phyloP scores from a whole-genome alignment of 2,888 invertebrate genomes.

The Cataglyphis livida region DNA sequence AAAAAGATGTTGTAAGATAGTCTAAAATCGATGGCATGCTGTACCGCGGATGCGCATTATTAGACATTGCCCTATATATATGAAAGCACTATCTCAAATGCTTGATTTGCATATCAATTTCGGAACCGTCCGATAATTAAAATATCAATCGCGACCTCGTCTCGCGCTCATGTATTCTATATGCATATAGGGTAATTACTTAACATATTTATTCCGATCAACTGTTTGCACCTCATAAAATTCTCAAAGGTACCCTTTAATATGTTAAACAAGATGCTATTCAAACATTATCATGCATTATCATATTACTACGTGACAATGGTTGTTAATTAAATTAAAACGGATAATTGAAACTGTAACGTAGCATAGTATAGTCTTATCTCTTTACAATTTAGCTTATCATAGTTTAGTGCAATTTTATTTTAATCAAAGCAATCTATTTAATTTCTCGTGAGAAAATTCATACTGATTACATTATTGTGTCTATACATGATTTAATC shows the following conservation, averaged over 20 bases:
- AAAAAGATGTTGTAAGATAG: conserved; percentile 4
- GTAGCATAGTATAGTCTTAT: neutral
- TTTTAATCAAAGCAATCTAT: neutral
- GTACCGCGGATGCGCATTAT: conserved; percentile 21
- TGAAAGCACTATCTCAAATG: conserved; percentile 31
- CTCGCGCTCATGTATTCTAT: neutral
- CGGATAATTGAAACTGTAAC: neutral
- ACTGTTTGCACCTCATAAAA: conserved; percentile 10
- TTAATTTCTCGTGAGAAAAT: neutral
- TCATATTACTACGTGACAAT: neutral
- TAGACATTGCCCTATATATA: conserved; percentile 42
- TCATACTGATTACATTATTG: neutral
- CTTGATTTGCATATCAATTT: conserved; percentile 64
- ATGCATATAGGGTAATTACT: conserved; percentile 30
- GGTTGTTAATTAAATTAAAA: conserved; percentile 27
- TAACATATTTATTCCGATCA: conserved; percentile 26
- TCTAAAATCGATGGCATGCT: conserved; percentile 47
- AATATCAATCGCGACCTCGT: conserved; percentile 53
- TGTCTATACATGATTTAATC: neutral
- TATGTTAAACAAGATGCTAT: conserved; percentile 19
- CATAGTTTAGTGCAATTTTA: neutral
- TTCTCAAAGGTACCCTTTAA: neutral
- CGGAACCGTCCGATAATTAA: conserved; percentile 62
- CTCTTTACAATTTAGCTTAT: neutral
- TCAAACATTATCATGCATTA: neutral